phyloP scores from a whole-genome alignment of 2,797 vertebrate species.

The Danio choprae region DNA sequence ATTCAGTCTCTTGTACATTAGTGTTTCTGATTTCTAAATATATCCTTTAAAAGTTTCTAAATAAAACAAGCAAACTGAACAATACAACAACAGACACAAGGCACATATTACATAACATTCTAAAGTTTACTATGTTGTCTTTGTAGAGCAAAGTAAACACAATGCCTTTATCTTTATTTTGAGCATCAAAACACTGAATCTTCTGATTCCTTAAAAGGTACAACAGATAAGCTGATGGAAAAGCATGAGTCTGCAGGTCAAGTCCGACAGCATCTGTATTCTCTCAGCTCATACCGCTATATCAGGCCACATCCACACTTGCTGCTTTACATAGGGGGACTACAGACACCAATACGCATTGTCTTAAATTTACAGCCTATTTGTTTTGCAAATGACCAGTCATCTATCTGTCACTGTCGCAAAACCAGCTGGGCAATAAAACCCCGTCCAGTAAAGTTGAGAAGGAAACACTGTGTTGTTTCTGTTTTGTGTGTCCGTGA shows the following conservation, averaged over 20 bases:
- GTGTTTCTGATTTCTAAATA: no score
- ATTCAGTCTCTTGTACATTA: no score
- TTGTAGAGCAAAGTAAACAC: slow-evolving; percentile 17
- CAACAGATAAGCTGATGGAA: slow-evolving; percentile 13
- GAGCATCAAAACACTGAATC: slow-evolving; percentile 31
- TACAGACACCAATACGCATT: slow-evolving; percentile 54
- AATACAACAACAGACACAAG: background rate
- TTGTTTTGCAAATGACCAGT: slow-evolving; percentile 62
- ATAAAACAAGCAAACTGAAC: background rate
- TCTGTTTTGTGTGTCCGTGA: slow-evolving; percentile 24
- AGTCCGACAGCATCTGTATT: slow-evolving; percentile 22
- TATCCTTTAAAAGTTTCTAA: background rate
- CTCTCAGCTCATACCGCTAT: slow-evolving; percentile 17
- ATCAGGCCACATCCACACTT: slow-evolving; percentile 1
- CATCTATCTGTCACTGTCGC: slow-evolving; percentile 38
- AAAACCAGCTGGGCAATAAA: slow-evolving; percentile 12
- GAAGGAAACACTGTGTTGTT: slow-evolving; percentile 51
- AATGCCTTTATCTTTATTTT: slow-evolving; percentile 26
- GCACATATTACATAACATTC: background rate
- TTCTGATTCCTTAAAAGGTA: slow-evolving; percentile 9
- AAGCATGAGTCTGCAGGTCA: slow-evolving; percentile 22
- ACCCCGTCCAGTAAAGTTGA: slow-evolving; percentile 1
- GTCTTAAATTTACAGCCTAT: slow-evolving; percentile 47
- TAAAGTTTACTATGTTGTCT: background rate
- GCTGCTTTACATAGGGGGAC: slow-evolving; percentile 52